Base-by-base conservation (phyloP, 2,113 vertebrate species). In the Pelmatolapia mariae region DNA sequence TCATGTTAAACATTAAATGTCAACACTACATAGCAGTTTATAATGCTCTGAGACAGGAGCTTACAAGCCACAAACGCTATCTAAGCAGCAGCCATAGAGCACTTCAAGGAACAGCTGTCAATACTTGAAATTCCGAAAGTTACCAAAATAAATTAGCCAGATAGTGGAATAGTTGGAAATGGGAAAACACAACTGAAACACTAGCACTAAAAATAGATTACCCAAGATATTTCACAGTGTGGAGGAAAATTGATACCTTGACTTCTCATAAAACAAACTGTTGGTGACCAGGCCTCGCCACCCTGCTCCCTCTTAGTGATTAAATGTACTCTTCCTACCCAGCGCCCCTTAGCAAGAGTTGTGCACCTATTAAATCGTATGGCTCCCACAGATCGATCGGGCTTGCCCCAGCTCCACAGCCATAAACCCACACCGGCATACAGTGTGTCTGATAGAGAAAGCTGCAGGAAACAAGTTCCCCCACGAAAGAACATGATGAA, bases 341-440 rank as follows among this genome's bases (percentile, higher is more conserved):
- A 56, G 71, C 11, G 61, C 83, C 83, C 91, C 76, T 91, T 40
- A 89, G 91, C 43, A 66, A 88, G 93, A 92, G 85, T 88, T 63
- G 86, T 89, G 86, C 89, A 90, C 86, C 94, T 91, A 95, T 96
- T 96, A 96, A 96, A 95, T 93, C 71, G 87, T 92, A 87, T 89
- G 92, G 93, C 93, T 88, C 84, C 82, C 26, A 54, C 89, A 85
- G 93, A 96, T 96, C 93, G 93, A 96, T 96, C 66, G 52, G 91
- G 87, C 85, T 89, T 80, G 89, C 89, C 90, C 73, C 50, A 50
- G 89, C 92, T 94, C 89, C 68, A 88, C 19, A 56, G 89, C 93
- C 86, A 85, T 96, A 95, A 96, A 95, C 91, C 90, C 88, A 79
- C 86, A 87, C 86, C 80, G 91, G 93, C 92, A 93, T 94, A 92